phyloP scores from a whole-genome alignment of 2,113 vertebrate species.

The Promerops cafer region DNA sequence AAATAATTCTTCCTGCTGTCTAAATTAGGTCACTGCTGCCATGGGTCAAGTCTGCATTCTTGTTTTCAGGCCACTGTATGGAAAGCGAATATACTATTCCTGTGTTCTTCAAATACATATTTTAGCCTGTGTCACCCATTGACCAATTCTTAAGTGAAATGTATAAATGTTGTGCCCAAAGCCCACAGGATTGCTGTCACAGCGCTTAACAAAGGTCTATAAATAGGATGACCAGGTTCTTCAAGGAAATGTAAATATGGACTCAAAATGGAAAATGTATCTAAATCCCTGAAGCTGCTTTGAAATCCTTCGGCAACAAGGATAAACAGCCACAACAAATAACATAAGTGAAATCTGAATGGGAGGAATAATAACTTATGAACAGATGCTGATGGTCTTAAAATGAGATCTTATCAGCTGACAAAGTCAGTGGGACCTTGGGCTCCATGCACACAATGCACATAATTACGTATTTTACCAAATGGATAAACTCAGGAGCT shows the following conservation, averaged over 20 bases:
- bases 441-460: accelerated
- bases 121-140: not conserved
- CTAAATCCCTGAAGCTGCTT: not conserved
- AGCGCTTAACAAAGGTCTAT: not conserved
- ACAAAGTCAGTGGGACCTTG: not conserved
- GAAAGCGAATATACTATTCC: not conserved
- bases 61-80: accelerated
- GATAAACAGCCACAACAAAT: not conserved
- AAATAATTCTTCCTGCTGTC: not conserved
- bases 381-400: not conserved
- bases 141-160: not conserved
- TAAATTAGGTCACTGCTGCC: not conserved
- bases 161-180: not conserved
- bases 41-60: not conserved
- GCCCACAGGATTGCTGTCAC: not conserved
- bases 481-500: not conserved
- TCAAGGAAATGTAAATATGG: not conserved
- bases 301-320: not conserved
- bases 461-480: not conserved
- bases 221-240: not conserved
- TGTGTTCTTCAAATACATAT: not conserved
- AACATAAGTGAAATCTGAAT: not conserved
- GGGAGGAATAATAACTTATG: not conserved
- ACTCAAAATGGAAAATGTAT: not conserved
- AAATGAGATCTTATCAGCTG: not conserved